Percentiles rank a stretch among this genome's conserved stretches.
Evolutionary conservation across 2,113 vertebrate genomes (phyloP).

Genomic region (Leptocoma aspasia): DNA sequence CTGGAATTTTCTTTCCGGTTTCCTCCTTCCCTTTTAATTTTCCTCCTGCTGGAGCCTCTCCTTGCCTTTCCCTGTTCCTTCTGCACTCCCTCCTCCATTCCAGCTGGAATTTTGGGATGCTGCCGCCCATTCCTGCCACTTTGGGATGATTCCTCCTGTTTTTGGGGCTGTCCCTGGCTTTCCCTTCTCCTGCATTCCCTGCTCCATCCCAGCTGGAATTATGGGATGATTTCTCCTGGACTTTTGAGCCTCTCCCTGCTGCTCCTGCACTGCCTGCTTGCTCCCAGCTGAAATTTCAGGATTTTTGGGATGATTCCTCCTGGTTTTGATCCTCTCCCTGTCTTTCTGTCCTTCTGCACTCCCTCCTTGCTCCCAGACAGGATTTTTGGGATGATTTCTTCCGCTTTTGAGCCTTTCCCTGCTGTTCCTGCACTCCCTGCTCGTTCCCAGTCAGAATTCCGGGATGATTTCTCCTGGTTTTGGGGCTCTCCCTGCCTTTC

Average conservation of each 20-base stretch:
- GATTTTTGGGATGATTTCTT: background rate
- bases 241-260: background rate
- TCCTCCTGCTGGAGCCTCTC: background rate
- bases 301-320: background rate
- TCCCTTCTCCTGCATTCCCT: background rate
- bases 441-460: background rate
- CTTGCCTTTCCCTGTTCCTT: background rate
- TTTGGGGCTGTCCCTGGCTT: too few relatives aligned
- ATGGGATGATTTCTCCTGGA: background rate
- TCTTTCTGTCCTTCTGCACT: too few relatives aligned
- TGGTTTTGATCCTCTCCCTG: too few relatives aligned
- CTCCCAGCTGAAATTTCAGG: background rate
- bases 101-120: background rate
- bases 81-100: background rate
- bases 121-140: too few relatives aligned
- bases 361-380: background rate
- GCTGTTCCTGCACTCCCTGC: background rate
- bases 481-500: background rate
- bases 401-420: background rate
- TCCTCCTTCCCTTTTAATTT: background rate
- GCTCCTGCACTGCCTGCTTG: background rate
- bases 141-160: too few relatives aligned
- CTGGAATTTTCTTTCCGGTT: background rate
- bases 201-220: background rate
- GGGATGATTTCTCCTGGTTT: background rate